These are phyloP conservation scores for Holacanthella duospinosa DNA, from an alignment of 2,888 invertebrate species.

Conservation along the genomic window DNA sequence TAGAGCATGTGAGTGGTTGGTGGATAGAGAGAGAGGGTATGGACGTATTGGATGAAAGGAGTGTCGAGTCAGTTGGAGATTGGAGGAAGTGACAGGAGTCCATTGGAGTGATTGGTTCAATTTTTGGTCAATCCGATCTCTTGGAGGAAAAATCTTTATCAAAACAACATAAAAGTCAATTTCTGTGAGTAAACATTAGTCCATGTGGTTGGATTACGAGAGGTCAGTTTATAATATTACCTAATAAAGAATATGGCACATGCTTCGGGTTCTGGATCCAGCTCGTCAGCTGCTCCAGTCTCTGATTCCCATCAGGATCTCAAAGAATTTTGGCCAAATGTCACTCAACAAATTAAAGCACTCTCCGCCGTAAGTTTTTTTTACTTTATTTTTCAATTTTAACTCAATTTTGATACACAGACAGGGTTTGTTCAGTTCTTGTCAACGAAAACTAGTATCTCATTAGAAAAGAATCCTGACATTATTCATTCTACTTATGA, in stretches of 20 bases:
- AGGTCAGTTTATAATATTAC: neutral
- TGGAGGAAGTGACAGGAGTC: slow-evolving; percentile 20
- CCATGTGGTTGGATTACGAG: neutral
- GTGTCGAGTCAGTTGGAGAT: too few species aligned
- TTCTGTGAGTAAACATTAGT: neutral
- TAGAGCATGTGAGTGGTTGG: slow-evolving; percentile 1
- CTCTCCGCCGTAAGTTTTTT: slow-evolving; percentile 55
- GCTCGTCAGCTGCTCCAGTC: neutral
- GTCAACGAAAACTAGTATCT: too few species aligned
- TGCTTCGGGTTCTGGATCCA: slow-evolving; percentile 17
- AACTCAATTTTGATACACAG: too few species aligned
- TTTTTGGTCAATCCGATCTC: slow-evolving; percentile 14
- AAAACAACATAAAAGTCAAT: neutral
- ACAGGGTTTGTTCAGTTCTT: too few species aligned
- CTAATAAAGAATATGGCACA: slow-evolving; percentile 25
- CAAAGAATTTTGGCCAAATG: slow-evolving; percentile 71
- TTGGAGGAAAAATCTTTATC: neutral
- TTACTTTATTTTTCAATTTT: too few species aligned
- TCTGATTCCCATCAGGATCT: slow-evolving; percentile 61
- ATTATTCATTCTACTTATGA: too few species aligned
- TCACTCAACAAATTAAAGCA: slow-evolving; percentile 66
- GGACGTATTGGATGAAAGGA: slow-evolving; percentile 1
- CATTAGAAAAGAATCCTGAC: too few species aligned
- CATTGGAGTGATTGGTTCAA: slow-evolving; percentile 20
- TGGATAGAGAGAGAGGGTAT: neutral